Conservation (phyloP, 2,113 vertebrate genomes). For the Rhinoderma darwinii region DNA sequence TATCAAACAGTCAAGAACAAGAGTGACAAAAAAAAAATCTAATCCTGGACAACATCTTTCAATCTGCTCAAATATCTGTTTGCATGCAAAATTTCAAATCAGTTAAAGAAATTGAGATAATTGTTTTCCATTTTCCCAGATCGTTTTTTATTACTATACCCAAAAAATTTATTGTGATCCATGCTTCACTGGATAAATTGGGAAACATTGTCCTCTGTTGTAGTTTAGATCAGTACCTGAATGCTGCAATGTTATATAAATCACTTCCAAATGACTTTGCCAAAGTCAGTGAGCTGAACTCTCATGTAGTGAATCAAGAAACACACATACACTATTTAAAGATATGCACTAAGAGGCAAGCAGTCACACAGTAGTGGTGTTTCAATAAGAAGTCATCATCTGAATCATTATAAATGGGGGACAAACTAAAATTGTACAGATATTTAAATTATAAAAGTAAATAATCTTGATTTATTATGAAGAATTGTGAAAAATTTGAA, state of each 20-base stretch:
- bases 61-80: not conserved
- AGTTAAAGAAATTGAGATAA: not conserved
- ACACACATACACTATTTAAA: not conserved
- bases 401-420: too few relatives aligned
- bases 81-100: too few relatives aligned
- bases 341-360: not conserved
- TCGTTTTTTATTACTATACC: not conserved
- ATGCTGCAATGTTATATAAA: not conserved
- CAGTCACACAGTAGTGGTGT: not conserved
- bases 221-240: not conserved
- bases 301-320: not conserved
- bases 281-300: too few relatives aligned
- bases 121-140: not conserved
- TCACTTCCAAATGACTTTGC: not conserved
- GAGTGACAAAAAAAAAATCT: too few relatives aligned
- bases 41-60: too few relatives aligned
- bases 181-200: not conserved
- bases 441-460: not conserved
- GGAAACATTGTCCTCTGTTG: not conserved
- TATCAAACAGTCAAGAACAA: too few relatives aligned
- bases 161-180: not conserved
- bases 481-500: not conserved
- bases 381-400: too few relatives aligned
- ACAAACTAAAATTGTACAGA: not conserved
- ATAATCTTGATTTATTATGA: not conserved